Evolutionary conservation across 2,888 invertebrate genomes (phyloP).

Genomic region (Eulithis testata): DNA sequence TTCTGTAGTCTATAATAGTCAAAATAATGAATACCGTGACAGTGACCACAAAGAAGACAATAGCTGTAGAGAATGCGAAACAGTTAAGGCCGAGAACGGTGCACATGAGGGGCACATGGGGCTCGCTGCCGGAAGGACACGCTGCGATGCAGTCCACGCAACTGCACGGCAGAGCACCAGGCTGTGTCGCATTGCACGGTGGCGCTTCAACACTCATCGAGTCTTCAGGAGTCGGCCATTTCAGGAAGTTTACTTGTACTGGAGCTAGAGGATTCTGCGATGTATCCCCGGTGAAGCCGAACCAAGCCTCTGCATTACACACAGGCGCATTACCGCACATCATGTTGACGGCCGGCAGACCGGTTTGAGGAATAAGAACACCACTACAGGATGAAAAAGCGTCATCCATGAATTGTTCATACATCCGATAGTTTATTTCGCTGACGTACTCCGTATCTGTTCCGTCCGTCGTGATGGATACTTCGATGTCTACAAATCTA

Average conservation of each 20-base stretch:
- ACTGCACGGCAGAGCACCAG: slow-evolving; percentile 86
- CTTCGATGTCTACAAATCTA: slow-evolving; percentile 60
- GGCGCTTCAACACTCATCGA: slow-evolving; percentile 75
- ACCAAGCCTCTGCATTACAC: slow-evolving; percentile 88
- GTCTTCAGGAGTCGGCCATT: slow-evolving; percentile 62
- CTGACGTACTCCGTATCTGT: slow-evolving; percentile 65
- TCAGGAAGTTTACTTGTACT: slow-evolving; percentile 86
- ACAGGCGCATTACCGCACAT: slow-evolving; percentile 89
- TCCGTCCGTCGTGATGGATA: slow-evolving; percentile 45
- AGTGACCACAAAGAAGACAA: slow-evolving; percentile 79
- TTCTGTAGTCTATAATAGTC: slow-evolving; percentile 51
- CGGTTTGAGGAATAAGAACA: slow-evolving; percentile 90
- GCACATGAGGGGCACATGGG: slow-evolving; percentile 74
- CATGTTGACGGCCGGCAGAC: slow-evolving; percentile 89
- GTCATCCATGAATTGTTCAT: slow-evolving; percentile 85
- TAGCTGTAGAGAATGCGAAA: slow-evolving; percentile 85
- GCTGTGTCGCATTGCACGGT: slow-evolving; percentile 85
- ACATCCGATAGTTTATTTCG: slow-evolving; percentile 79
- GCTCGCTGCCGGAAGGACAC: slow-evolving; percentile 83
- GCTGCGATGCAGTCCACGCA: slow-evolving; percentile 89
- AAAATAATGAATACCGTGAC: slow-evolving; percentile 62
- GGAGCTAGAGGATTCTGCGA: slow-evolving; percentile 83
- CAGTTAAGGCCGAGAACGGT: slow-evolving; percentile 86
- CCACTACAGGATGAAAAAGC: slow-evolving; percentile 91
- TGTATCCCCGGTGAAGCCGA: slow-evolving; percentile 85